Evolutionary conservation across 2,113 vertebrate species (phyloP).

Genomic region (Alosa alosa): DNA sequence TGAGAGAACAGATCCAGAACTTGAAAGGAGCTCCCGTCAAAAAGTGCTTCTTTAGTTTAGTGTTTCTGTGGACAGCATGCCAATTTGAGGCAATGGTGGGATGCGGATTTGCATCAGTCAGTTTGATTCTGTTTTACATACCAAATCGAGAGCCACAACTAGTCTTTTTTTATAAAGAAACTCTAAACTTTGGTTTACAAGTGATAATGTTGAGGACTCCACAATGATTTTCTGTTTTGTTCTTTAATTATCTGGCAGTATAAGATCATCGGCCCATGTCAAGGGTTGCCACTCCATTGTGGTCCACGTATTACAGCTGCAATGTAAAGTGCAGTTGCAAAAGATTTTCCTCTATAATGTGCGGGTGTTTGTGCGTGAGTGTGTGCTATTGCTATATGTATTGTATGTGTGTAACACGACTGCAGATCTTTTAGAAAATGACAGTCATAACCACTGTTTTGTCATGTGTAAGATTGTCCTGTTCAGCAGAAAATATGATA

Average conservation of each 20-base stretch:
- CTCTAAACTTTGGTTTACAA: not conserved
- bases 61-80: not conserved
- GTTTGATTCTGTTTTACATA: slow-evolving; percentile 10
- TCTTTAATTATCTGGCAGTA: not conserved
- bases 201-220: not conserved
- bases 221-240: not conserved
- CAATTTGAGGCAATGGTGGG: not conserved
- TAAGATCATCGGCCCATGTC: not conserved
- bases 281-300: slow-evolving; percentile 1
- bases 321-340: not conserved
- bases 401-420: slow-evolving; percentile 11
- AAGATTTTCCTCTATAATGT: slow-evolving; percentile 18
- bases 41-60: not conserved
- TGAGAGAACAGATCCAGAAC: not conserved
- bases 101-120: not conserved
- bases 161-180: not conserved
- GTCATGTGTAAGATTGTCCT: slow-evolving; percentile 32
- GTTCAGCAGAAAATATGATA: slow-evolving; percentile 10
- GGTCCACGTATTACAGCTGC: slow-evolving; percentile 30
- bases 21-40: not conserved
- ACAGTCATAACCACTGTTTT: slow-evolving; percentile 25
- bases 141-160: not conserved
- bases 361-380: slow-evolving; percentile 22
- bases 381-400: slow-evolving; percentile 32
- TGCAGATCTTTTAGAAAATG: slow-evolving; percentile 4